These are phyloP conservation scores for Chesias legatella DNA, from an alignment of 2,888 invertebrate genomes.

Conservation along the genomic window DNA sequence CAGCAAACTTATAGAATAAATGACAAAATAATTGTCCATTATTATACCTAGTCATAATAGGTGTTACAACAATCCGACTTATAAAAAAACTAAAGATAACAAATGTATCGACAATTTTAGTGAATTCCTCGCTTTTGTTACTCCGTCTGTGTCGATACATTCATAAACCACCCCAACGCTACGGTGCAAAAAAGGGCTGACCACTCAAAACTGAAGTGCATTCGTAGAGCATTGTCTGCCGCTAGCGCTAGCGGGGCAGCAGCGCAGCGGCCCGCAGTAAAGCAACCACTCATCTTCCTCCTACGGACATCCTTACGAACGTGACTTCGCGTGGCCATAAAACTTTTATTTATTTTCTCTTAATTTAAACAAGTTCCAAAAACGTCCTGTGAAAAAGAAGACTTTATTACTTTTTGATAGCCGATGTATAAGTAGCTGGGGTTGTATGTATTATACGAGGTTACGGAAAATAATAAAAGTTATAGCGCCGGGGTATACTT, in stretches of 20 bases:
- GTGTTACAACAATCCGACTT: too few species aligned
- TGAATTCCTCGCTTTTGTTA: too few species aligned
- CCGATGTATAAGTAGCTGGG: conserved; percentile 28
- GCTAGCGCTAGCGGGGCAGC: conserved; percentile 17
- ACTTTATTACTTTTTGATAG: conserved; percentile 32
- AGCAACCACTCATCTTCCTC: conserved; percentile 37
- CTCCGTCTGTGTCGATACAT: too few species aligned
- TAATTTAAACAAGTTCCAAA: conserved; percentile 32
- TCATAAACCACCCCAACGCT: conserved; percentile 14
- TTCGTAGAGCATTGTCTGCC: conserved; percentile 54
- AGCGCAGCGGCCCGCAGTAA: conserved; percentile 48
- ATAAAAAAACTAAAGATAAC: too few species aligned
- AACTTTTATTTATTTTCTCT: conserved; percentile 32
- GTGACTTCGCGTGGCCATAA: conserved; percentile 32
- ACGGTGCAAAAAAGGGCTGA: conserved; percentile 59
- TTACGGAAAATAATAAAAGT: conserved; percentile 19
- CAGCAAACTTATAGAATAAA: too few species aligned
- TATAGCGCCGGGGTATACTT: conserved; percentile 14
- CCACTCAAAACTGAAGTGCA: conserved; percentile 60
- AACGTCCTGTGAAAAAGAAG: conserved; percentile 26
- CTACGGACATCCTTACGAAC: conserved; percentile 31
- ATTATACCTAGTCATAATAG: too few species aligned
- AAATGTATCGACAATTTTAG: too few species aligned
- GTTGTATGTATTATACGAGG: conserved; percentile 26
- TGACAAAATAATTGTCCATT: too few species aligned